These are phyloP conservation scores for Ostrea edulis DNA, from an alignment of 1,140 invertebrate genomes.

Conservation along the genomic window DNA sequence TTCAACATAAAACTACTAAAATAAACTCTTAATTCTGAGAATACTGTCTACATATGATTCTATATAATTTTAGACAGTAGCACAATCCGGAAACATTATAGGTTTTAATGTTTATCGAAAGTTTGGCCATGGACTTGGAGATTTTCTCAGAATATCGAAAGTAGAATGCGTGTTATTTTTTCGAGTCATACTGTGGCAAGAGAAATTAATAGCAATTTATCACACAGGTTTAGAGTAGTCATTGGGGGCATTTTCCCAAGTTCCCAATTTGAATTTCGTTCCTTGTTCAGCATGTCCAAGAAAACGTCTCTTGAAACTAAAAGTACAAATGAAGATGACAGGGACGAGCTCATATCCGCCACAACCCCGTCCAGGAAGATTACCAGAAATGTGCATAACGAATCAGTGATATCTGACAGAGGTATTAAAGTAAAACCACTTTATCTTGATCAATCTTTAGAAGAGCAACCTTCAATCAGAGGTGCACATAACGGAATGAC, in stretches of 20 bases:
- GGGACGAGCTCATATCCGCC: background rate
- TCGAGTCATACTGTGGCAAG: background rate
- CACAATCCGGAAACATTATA: background rate
- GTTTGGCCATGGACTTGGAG: background rate
- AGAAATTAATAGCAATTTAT: background rate
- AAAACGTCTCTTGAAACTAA: background rate
- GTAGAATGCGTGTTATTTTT: background rate
- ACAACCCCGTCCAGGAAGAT: background rate
- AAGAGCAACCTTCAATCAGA: too few species aligned
- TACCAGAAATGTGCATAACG: background rate
- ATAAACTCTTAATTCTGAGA: background rate
- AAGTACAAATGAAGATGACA: background rate
- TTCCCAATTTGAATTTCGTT: background rate
- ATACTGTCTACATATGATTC: background rate
- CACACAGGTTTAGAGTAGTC: background rate
- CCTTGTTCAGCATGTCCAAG: background rate
- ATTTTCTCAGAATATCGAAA: background rate
- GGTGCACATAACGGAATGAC: too few species aligned
- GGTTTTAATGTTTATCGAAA: background rate
- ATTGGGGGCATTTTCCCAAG: background rate
- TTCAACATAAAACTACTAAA: background rate
- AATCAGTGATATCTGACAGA: conserved; percentile 1
- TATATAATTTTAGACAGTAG: background rate
- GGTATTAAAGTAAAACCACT: background rate
- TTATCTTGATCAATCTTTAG: background rate